phyloP scores from a whole-genome alignment of 2,888 invertebrate species.

The Mythimna ferrago region DNA sequence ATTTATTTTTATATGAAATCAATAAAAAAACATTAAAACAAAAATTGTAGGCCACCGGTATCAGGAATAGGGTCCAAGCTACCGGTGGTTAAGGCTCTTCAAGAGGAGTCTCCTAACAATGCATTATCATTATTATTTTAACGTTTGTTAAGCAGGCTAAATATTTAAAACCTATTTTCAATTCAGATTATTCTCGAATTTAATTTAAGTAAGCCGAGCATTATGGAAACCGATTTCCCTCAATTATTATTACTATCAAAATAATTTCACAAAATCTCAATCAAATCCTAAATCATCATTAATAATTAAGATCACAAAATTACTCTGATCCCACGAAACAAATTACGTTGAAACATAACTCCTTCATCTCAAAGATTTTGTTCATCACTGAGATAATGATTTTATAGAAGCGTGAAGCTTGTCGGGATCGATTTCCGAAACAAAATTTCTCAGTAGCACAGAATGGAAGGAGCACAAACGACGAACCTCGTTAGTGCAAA shows the following conservation, averaged over 20 bases:
- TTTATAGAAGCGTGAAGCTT: slow-evolving; percentile 65
- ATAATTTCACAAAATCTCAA: slow-evolving; percentile 49
- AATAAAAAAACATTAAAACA: no score
- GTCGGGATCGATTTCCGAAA: slow-evolving; percentile 78
- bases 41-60: no score
- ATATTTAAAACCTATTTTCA: background rate
- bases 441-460: slow-evolving; percentile 80
- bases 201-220: slow-evolving; percentile 27
- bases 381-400: slow-evolving; percentile 56
- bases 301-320: slow-evolving; percentile 57
- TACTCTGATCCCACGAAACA: slow-evolving; percentile 37
- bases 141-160: background rate
- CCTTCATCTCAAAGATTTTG: slow-evolving; percentile 45
- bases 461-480: slow-evolving; percentile 80
- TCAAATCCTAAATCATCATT: slow-evolving; percentile 53
- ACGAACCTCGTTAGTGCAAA: slow-evolving; percentile 87
- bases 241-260: slow-evolving; percentile 36
- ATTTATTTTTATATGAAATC: no score
- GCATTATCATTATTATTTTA: no score
- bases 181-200: background rate
- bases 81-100: no score
- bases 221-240: slow-evolving; percentile 2
- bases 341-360: slow-evolving; percentile 55
- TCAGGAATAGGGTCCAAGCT: no score
- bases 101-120: no score